Base-by-base conservation (phyloP, 2,113 vertebrate species). In the Larimichthys polyactis region DNA sequence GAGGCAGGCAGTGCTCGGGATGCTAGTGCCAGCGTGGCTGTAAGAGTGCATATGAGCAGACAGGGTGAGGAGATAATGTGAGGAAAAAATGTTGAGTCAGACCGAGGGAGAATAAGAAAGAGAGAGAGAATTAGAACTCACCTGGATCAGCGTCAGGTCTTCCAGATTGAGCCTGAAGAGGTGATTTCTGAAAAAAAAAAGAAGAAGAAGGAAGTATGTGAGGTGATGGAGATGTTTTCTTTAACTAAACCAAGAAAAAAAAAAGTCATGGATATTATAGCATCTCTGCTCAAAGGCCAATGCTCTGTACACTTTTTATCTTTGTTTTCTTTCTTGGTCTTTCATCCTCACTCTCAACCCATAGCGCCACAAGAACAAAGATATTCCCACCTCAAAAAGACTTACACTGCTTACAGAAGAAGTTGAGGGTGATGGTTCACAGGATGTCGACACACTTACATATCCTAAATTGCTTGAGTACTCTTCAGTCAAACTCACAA, bases 131-230 rank as follows among this genome's bases (percentile, higher is more conserved):
- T 84, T 74, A 83, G 49, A 63, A 82, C 92, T 93, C 89, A 94
- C 94, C 91, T 94, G 94, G 85, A 94, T 94, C 82, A 98, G 94
- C 85, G 97, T 96, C 83, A 98, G 95, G 92, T 98, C 96, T 77
- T 97, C 97, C 57, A 97, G 95, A 83, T 93, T 95, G 68, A 98
- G 91, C 84, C 97, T 96, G 95, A 98, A 98, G 94, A 98, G 96
- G 91, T 97, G 96, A 94, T 98, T 98, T 95, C 97, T 98, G 89
- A 48, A 93, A 82, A 65, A 86, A 22, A 55, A 72, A 36, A 36
- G 7, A 36, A 36, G 6, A 36, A 80, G 9, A 66, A 55, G 51
- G 11, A 51, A 55, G 57, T 11, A 22, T 22, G 62, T 85, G 27
- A 86, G 82, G 55, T 78, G 2, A 85, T 46, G 55, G 46, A 62